phyloP scores from a whole-genome alignment of 2,888 invertebrate genomes.

The Periphyllus acericola region DNA sequence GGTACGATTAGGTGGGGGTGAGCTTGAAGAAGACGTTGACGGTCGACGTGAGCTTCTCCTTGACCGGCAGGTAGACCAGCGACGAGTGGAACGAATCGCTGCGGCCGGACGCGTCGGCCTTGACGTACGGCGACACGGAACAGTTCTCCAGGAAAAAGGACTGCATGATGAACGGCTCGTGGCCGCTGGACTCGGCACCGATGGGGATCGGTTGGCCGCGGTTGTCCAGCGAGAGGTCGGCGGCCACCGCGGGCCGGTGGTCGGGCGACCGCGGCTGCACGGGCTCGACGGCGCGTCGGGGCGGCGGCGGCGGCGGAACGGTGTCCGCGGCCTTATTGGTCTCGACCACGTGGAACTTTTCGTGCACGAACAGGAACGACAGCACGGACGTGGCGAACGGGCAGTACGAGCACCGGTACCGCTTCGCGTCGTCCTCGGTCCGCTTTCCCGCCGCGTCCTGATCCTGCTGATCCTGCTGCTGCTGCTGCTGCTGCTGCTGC shows the following conservation, averaged over 20 bases:
- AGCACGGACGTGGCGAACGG: slow-evolving; percentile 89
- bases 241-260: slow-evolving; percentile 69
- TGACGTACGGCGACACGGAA: slow-evolving; percentile 67
- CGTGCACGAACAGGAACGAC: slow-evolving; percentile 91
- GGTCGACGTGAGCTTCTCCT: slow-evolving; percentile 84
- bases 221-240: slow-evolving; percentile 71
- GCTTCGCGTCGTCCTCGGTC: slow-evolving; percentile 77
- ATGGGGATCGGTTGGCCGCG: slow-evolving; percentile 67
- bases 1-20: slow-evolving; percentile 81
- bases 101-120: slow-evolving; percentile 65
- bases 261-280: slow-evolving; percentile 70
- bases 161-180: slow-evolving; percentile 84
- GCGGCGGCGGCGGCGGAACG: too few species aligned
- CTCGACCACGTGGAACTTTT: slow-evolving; percentile 78
- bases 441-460: background rate
- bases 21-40: slow-evolving; percentile 92
- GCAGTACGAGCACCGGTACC: slow-evolving; percentile 90
- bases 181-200: slow-evolving; percentile 72
- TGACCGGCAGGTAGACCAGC: slow-evolving; percentile 92
- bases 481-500: background rate
- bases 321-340: background rate
- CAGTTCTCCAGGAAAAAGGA: slow-evolving; percentile 86
- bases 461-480: background rate
- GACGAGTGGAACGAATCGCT: slow-evolving; percentile 82
- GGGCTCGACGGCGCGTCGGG: slow-evolving; percentile 65